Percentiles rank a stretch among this genome's conserved stretches.
These are phyloP conservation scores for Solenopsis invicta DNA, from an alignment of 1,140 invertebrate species.

Conservation along the genomic window DNA sequence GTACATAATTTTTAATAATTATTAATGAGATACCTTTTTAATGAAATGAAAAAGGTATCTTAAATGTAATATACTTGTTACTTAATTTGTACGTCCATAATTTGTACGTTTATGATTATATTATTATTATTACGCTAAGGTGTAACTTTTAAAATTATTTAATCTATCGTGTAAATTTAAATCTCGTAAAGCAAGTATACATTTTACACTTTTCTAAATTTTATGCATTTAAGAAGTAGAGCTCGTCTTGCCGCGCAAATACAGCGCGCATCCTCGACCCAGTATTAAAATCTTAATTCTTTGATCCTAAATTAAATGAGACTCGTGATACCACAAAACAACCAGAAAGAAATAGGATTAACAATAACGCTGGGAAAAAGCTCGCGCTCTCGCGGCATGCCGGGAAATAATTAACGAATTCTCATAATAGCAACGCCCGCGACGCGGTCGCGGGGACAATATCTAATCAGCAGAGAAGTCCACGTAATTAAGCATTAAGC, in stretches of 20 bases:
- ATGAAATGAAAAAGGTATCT: background rate
- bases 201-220: background rate
- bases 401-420: constrained; percentile 73
- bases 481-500: constrained; percentile 76
- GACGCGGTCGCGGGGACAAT: constrained; percentile 67
- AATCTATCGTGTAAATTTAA: background rate
- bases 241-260: background rate
- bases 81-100: background rate
- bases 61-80: background rate
- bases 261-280: background rate
- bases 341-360: constrained; percentile 61
- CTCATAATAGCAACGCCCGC: constrained; percentile 54
- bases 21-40: background rate
- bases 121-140: background rate
- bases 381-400: constrained; percentile 34
- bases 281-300: constrained; percentile 56
- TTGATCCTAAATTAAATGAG: constrained; percentile 64
- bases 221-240: constrained; percentile 7
- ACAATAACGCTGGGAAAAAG: constrained; percentile 39
- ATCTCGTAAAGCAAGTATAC: background rate
- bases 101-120: constrained; percentile 7
- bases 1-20: constrained; percentile 21
- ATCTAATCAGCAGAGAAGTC: constrained; percentile 72
- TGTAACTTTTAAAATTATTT: background rate
- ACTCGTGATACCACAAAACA: constrained; percentile 52